Conservation (phyloP, 1,140 invertebrate species). For the Drosophila sproati region DNA sequence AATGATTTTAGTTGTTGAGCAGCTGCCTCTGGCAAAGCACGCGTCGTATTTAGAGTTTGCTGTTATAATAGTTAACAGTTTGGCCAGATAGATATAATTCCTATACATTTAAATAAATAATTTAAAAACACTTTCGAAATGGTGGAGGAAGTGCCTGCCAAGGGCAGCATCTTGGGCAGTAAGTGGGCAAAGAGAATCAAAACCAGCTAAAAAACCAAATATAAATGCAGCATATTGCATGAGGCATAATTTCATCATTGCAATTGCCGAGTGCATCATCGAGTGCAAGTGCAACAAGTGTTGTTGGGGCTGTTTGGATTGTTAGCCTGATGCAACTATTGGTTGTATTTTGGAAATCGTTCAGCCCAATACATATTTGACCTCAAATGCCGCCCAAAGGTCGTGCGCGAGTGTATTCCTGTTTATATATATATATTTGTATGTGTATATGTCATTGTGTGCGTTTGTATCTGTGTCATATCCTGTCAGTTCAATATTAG, state of each 20-base stretch:
- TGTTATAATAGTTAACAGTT: not conserved
- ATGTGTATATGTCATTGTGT: conserved; percentile 7
- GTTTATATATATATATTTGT: conserved; percentile 17
- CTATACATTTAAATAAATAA: conserved; percentile 8
- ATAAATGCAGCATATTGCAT: not conserved
- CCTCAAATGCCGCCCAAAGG: conserved; percentile 68
- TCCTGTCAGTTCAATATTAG: conserved; percentile 57
- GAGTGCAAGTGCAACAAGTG: conserved; percentile 70
- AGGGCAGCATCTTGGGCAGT: conserved; percentile 81
- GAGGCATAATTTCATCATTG: conserved; percentile 51
- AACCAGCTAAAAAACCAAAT: not conserved
- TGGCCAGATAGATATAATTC: not conserved
- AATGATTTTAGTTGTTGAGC: conserved; percentile 63
- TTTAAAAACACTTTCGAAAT: conserved; percentile 42
- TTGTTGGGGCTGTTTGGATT: not conserved
- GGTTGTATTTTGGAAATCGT: conserved; percentile 14
- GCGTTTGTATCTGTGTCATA: conserved; percentile 34
- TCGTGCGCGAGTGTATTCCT: conserved; percentile 54
- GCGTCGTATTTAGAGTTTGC: conserved; percentile 35
- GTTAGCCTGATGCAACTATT: conserved; percentile 38
- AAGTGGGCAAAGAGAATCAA: conserved; percentile 47
- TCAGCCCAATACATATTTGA: conserved; percentile 53
- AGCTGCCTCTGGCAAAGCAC: conserved; percentile 67
- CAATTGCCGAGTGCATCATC: conserved; percentile 57
- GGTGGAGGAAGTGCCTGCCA: conserved; percentile 76